Evolutionary conservation across 2,797 vertebrate genomes (phyloP).

Genomic region (Pelobates cultripes): DNA sequence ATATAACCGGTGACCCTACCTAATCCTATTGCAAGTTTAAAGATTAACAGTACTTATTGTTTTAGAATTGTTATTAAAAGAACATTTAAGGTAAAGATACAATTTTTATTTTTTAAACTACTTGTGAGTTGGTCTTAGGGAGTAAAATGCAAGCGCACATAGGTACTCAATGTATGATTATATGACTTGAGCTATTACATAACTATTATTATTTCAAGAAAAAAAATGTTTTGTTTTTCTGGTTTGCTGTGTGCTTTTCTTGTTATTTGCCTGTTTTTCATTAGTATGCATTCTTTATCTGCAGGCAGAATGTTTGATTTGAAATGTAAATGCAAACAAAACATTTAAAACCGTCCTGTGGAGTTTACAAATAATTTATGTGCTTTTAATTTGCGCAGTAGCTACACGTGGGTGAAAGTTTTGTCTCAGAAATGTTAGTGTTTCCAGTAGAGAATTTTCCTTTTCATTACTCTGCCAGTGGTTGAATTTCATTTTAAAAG

Average conservation of each 20-base stretch:
- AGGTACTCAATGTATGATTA: too few relatives aligned
- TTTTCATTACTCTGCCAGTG: not conserved
- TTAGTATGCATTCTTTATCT: not conserved
- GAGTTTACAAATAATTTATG: slow-evolving; percentile 1
- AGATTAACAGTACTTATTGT: too few relatives aligned
- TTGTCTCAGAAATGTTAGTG: not conserved
- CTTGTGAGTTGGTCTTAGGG: too few relatives aligned
- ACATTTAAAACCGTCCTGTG: not conserved
- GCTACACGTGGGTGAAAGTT: not conserved
- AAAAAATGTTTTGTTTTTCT: too few relatives aligned
- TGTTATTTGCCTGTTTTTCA: not conserved
- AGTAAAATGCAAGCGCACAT: too few relatives aligned
- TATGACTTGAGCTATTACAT: too few relatives aligned
- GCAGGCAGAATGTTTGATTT: not conserved
- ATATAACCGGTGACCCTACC: not conserved
- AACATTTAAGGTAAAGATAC: too few relatives aligned
- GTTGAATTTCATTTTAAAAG: not conserved
- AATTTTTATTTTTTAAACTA: too few relatives aligned
- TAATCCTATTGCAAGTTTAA: too few relatives aligned
- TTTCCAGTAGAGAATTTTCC: not conserved
- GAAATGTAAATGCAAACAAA: not conserved
- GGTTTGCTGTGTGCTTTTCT: not conserved
- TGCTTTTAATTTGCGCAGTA: not conserved
- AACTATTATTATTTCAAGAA: too few relatives aligned
- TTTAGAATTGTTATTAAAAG: too few relatives aligned